These are phyloP conservation scores for Neocrepidodera transversa DNA, from an alignment of 2,888 invertebrate genomes.

Conservation along the genomic window DNA sequence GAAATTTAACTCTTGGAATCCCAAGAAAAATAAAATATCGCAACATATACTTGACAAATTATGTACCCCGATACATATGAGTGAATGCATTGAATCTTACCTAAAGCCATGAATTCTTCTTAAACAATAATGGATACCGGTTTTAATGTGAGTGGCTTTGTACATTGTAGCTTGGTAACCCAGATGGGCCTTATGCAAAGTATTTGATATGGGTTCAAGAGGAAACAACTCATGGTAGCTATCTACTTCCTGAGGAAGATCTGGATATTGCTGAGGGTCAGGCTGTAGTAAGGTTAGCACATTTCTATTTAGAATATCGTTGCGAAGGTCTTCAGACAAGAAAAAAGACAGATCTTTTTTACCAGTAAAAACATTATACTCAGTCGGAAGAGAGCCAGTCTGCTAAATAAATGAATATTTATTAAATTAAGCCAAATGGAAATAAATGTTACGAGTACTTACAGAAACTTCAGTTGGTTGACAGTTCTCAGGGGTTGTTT, in stretches of 20 bases:
- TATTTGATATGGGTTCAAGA: constrained; percentile 71
- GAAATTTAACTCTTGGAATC: too few species aligned
- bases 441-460: constrained; percentile 16
- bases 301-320: constrained; percentile 79
- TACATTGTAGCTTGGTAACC: constrained; percentile 84
- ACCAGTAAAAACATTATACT: constrained; percentile 70
- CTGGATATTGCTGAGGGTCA: constrained; percentile 68
- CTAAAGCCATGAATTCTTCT: constrained; percentile 88
- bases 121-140: constrained; percentile 84
- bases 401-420: neutral
- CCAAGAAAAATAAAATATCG: too few species aligned
- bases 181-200: constrained; percentile 71
- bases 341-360: constrained; percentile 73
- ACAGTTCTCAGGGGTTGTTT: constrained; percentile 46
- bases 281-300: constrained; percentile 76
- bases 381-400: constrained; percentile 53
- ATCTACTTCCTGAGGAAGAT: constrained; percentile 85
- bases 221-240: constrained; percentile 89
- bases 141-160: constrained; percentile 88
- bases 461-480: constrained; percentile 41
- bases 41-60: too few species aligned
- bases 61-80: too few species aligned
- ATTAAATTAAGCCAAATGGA: too few species aligned
- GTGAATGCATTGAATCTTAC: too few species aligned
- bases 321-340: constrained; percentile 82